Base-by-base conservation (phyloP, 1,140 invertebrate genomes). In the Rhyacophila brunnea region DNA sequence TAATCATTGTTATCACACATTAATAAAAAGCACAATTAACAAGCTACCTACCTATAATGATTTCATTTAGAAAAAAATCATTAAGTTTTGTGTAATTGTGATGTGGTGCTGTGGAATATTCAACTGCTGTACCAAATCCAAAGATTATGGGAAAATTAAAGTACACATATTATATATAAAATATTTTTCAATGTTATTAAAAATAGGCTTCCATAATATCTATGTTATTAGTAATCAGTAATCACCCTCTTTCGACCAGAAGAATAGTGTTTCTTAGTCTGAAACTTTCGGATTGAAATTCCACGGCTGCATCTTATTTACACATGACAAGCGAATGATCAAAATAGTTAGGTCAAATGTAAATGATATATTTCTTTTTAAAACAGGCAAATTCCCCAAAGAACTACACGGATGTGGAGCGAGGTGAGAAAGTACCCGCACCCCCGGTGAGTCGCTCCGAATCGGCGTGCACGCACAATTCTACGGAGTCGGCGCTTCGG, bases 391-490 rank as follows among this genome's bases (percentile, higher is more conserved):
- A 11, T 14, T 32, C 40, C 11, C 42, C 38, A n/a, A 62, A 76
- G 72, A 74, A 75, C 65, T 75, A 74, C 52, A 73, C 77, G 18
- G 74, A 75, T 54, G 71, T 79, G 38, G 77, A 76, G 75, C 64
- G 77, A 71, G 58, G 77, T 72, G 68, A 78, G 71, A 69, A 79
- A 74, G 13, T 57, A 10, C 18, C 14, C 15, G 54, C 58, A 0
- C 59, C 66, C 28, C 40, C 66, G 1, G 70, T 70, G 38, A 18
- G 36, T 10, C 68, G 58, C 71, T 75, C 28, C 65, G 75, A 48
- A 69, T 76, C 51, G 43, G 71, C 38, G 66, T 77, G 54, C 73
- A 79, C 65, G 70, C 68, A 28, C 70, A 71, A 38, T 60, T 74
- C 20, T 45, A 67, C 56, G 4, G 71, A 73, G 61, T 70, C 68